Evolutionary conservation across 2,888 invertebrate species (phyloP), one percentile per base, ranked within the genome.

Genomic region (Itoplectis maculator): DNA sequence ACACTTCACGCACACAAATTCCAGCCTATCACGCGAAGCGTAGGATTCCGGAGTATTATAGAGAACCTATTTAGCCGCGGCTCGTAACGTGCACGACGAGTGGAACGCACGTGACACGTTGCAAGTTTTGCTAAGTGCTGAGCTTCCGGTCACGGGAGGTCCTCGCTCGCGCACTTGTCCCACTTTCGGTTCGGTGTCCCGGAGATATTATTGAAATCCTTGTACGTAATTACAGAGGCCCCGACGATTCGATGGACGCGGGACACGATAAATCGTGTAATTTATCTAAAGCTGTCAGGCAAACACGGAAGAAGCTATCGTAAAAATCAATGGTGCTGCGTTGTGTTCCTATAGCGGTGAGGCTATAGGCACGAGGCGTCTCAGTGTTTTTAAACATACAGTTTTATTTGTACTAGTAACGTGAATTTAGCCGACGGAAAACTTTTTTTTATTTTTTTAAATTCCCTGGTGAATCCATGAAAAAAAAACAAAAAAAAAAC

Each of bases 81-180:
- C n/a, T n/a, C 13, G 23, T 29, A 47, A 15, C 20, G 42, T 63
- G 70, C 65, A 72, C 61, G 69, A 72, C 29, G 29, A 5, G 66
- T 76, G 70, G 37, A 66, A 72, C 15, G 49, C 56, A 75, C 76
- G 66, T 75, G 59, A 70, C 72, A 65, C 70, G 70, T 40, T 61
- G 40, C 75, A 76, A 76, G 80, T 75, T 80, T 80, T 70, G 20
- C 65, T 70, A 80, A 80, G 80, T 65, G 70, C 59, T 49, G 29
- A 56, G 45, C 66, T 72, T 81, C 81, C 81, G 81, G 81, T 81
- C 81, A 81, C 81, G 81, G n/a, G 70, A 81, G 76, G 74, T 76
- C 56, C 63, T 76, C 81, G 76, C 81, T 76, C 51, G 66, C 40
- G 54, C 40, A n/a, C n/a, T n/a, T n/a, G n/a, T n/a, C 20, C 42